phyloP scores from a whole-genome alignment of 2,797 vertebrate genomes.

The Anguilla marmorata region DNA sequence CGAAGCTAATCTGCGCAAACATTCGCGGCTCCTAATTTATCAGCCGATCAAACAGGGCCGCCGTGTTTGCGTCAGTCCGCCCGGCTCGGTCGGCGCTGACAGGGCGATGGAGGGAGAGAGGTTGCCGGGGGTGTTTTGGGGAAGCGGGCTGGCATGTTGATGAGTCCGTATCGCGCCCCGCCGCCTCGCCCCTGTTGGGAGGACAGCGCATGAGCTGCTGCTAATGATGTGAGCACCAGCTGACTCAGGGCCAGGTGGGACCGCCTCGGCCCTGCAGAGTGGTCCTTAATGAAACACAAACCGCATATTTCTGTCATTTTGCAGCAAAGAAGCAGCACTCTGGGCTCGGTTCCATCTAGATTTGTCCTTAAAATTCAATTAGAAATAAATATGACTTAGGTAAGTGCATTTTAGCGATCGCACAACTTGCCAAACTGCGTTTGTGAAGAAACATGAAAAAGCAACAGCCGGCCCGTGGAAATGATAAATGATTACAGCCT shows the following conservation, averaged over 20 bases:
- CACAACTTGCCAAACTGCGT: too few species aligned
- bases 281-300: too few species aligned
- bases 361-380: too few species aligned
- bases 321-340: too few species aligned
- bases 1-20: slow-evolving; percentile 65
- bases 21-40: slow-evolving; percentile 62
- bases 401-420: too few species aligned
- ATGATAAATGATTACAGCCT: too few species aligned
- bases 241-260: not conserved
- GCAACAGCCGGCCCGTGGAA: too few species aligned
- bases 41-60: slow-evolving; percentile 54
- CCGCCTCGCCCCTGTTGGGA: slow-evolving; percentile 9
- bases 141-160: slow-evolving; percentile 36
- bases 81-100: slow-evolving; percentile 50
- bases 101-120: slow-evolving; percentile 54
- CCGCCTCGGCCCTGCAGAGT: not conserved
- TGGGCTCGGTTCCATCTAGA: too few species aligned
- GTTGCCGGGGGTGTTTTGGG: slow-evolving; percentile 15
- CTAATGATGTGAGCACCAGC: not conserved
- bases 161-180: slow-evolving; percentile 28
- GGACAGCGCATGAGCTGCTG: not conserved
- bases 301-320: too few species aligned
- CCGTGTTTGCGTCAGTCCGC: slow-evolving; percentile 53
- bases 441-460: too few species aligned
- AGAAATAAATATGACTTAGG: too few species aligned